These are phyloP conservation scores for Hystrix cristata DNA, from an alignment of 2,113 vertebrate species.

Conservation along the genomic window DNA sequence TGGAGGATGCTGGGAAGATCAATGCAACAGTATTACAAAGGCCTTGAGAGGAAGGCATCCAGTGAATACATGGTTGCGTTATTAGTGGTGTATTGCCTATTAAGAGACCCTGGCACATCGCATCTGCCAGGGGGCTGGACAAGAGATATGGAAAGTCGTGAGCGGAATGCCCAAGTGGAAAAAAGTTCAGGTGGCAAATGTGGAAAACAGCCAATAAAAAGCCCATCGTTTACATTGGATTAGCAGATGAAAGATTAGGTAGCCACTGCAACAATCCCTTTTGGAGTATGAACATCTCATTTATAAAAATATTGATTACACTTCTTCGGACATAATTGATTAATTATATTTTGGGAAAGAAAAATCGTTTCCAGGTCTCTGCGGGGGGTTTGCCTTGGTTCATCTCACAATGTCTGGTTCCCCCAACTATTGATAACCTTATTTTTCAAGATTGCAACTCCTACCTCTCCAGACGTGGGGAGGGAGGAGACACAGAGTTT, in stretches of 20 bases:
- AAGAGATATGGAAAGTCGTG: neutral
- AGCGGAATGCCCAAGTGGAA: slow-evolving; percentile 48
- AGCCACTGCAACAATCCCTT: slow-evolving; percentile 58
- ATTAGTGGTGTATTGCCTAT: neutral
- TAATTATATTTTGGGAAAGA: slow-evolving; percentile 82
- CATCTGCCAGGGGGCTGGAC: neutral
- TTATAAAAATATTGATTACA: slow-evolving; percentile 83
- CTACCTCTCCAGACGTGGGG: neutral
- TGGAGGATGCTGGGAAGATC: slow-evolving; percentile 65
- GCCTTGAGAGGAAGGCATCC: neutral
- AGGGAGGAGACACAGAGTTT: neutral
- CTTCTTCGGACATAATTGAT: slow-evolving; percentile 80
- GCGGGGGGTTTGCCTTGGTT: slow-evolving; percentile 57
- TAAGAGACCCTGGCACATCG: slow-evolving; percentile 46
- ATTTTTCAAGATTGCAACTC: slow-evolving; percentile 55
- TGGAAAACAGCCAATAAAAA: neutral
- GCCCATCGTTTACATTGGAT: slow-evolving; percentile 73
- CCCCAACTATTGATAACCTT: neutral
- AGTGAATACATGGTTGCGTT: neutral
- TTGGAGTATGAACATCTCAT: slow-evolving; percentile 78
- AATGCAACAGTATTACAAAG: neutral
- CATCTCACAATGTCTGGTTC: neutral
- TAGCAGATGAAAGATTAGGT: slow-evolving; percentile 70
- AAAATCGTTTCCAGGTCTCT: slow-evolving; percentile 81
- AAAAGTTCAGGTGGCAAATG: slow-evolving; percentile 29